Conservation (phyloP, 2,113 vertebrate species). For the Pyxicephalus adspersus region DNA sequence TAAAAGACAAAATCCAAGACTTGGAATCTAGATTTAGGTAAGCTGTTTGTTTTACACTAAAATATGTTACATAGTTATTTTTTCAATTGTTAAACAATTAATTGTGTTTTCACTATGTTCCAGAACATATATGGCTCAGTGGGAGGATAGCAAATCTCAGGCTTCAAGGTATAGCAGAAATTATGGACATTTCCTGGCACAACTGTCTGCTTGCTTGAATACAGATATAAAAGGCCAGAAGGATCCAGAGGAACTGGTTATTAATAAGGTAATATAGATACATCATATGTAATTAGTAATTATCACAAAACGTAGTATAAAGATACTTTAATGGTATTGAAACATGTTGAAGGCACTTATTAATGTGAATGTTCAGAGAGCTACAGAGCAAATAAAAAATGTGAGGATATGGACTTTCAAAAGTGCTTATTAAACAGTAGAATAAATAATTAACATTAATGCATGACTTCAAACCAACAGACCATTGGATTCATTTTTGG, state of each 20-base stretch:
- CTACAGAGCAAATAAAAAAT: too few species aligned
- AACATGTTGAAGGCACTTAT: neutral
- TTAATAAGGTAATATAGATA: constrained; percentile 69
- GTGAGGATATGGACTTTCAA: too few species aligned
- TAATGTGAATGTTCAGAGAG: too few species aligned
- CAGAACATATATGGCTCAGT: constrained; percentile 71
- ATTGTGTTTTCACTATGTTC: neutral
- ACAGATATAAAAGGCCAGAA: constrained; percentile 63
- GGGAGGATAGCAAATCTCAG: constrained; percentile 68
- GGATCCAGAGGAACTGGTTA: constrained; percentile 68
- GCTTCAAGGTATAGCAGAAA: constrained; percentile 62
- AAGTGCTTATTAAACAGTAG: too few species aligned
- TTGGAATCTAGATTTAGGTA: constrained; percentile 72
- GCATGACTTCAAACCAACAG: too few species aligned
- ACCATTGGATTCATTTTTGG: too few species aligned
- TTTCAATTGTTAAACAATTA: neutral
- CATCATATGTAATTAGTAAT: neutral
- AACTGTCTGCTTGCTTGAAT: constrained; percentile 68
- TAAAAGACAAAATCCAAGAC: constrained; percentile 67
- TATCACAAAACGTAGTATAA: too few species aligned
- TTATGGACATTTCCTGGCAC: constrained; percentile 69
- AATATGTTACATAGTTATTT: neutral
- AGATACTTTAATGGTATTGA: too few species aligned
- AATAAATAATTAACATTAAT: too few species aligned
- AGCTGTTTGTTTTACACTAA: constrained; percentile 51